Evolutionary conservation across 2,113 vertebrate genomes (phyloP).

Genomic region (Motacilla alba): DNA sequence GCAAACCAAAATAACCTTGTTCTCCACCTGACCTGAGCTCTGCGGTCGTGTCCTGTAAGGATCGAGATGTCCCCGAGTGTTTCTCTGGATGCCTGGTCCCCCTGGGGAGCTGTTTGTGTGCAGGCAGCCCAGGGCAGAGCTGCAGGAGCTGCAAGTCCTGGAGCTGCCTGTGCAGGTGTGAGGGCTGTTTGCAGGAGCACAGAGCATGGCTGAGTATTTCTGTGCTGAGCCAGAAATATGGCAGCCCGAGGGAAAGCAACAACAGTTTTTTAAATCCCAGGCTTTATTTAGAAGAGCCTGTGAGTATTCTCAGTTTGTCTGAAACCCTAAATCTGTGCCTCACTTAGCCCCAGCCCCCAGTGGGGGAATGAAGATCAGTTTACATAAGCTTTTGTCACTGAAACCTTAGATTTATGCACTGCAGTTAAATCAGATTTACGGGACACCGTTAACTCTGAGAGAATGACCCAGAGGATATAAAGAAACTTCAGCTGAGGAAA

Average conservation of each 20-base stretch:
- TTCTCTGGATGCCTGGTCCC: neutral
- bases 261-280: neutral
- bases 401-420: slow-evolving; percentile 7
- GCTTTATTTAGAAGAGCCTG: neutral
- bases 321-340: slow-evolving; percentile 37
- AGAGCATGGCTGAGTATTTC: neutral
- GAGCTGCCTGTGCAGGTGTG: neutral
- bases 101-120: neutral
- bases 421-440: slow-evolving; percentile 41
- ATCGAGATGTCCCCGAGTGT: rapidly evolving
- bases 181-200: neutral
- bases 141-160: neutral
- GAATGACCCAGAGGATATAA: slow-evolving; percentile 23
- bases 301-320: neutral
- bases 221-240: neutral
- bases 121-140: neutral
- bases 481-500: slow-evolving; percentile 10
- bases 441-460: neutral
- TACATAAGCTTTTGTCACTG: slow-evolving; percentile 54
- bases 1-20: neutral
- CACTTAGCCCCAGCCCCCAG: neutral
- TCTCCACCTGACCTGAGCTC: neutral
- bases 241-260: neutral
- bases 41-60: rapidly evolving
- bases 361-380: neutral